Evolutionary conservation across 2,113 vertebrate genomes (phyloP).

Genomic region (Aegotheles bennettii): DNA sequence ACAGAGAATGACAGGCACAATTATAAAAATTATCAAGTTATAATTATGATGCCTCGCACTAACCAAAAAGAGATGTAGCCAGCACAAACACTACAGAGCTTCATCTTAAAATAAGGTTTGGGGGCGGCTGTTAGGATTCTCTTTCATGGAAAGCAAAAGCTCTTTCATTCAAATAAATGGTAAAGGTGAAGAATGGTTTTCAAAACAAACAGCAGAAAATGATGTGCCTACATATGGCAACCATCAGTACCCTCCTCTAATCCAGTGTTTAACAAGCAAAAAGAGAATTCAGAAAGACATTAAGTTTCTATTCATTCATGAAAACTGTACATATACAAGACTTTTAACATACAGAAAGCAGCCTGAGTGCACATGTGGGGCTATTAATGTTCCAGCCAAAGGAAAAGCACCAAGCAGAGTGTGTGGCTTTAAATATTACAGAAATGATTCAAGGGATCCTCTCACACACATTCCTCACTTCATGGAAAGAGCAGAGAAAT

Average conservation of each 20-base stretch:
- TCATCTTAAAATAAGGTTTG: background rate
- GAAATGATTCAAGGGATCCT: background rate
- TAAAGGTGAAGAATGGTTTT: background rate
- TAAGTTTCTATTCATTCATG: background rate
- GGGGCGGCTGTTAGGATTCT: background rate
- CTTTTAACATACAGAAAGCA: background rate
- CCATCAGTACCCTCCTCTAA: background rate
- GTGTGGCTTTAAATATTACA: background rate
- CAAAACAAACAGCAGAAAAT: background rate
- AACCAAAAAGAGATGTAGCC: background rate
- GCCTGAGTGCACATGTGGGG: background rate
- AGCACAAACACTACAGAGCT: background rate
- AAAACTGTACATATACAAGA: background rate
- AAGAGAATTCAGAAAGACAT: background rate
- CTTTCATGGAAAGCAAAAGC: background rate
- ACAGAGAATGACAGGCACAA: background rate
- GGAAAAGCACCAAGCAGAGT: background rate
- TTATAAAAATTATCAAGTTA: background rate
- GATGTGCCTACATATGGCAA: rapidly evolving
- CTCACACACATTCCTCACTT: background rate
- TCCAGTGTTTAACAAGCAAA: background rate
- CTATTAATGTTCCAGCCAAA: background rate
- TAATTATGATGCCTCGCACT: rapidly evolving
- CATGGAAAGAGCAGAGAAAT: background rate
- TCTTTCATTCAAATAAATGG: background rate